A percentile compares a stretch with the other conserved stretches of the same genome.
Conservation (phyloP, 2,797 vertebrate species). For the Cygnus olor region DNA sequence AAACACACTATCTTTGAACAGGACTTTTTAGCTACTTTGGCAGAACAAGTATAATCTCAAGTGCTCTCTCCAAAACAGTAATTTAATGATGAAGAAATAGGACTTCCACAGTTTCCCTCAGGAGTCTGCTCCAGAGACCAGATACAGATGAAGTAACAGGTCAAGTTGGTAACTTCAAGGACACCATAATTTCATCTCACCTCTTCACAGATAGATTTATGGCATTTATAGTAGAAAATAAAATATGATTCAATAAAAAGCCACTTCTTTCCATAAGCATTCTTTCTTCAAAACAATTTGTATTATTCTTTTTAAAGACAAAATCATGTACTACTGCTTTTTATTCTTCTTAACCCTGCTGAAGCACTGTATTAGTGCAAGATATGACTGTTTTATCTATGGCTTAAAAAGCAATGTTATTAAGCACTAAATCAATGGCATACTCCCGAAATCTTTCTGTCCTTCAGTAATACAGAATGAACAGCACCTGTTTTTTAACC, state of each 20-base stretch:
- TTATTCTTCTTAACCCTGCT: not conserved
- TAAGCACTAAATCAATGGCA: not conserved
- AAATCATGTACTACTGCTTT: not conserved
- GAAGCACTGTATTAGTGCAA: not conserved
- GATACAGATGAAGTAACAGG: not conserved
- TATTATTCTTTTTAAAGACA: not conserved
- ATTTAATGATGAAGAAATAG: conserved; percentile 23
- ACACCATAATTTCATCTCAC: not conserved
- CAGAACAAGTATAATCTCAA: not conserved
- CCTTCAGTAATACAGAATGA: not conserved
- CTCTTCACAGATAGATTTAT: not conserved
- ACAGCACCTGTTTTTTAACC: not conserved
- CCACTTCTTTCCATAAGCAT: not conserved
- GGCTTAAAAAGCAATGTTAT: not conserved
- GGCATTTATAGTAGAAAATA: not conserved
- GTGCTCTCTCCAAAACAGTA: not conserved
- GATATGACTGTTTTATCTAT: not conserved
- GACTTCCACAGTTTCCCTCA: not conserved
- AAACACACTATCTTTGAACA: not conserved
- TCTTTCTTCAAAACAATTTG: not conserved
- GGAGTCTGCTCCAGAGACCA: not conserved
- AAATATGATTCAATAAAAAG: not conserved
- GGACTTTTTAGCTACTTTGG: not conserved
- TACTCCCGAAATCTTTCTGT: not conserved
- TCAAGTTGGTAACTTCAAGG: not conserved